Evolutionary conservation across 2,797 vertebrate species (phyloP).

Genomic region (Poecilia velifera): DNA sequence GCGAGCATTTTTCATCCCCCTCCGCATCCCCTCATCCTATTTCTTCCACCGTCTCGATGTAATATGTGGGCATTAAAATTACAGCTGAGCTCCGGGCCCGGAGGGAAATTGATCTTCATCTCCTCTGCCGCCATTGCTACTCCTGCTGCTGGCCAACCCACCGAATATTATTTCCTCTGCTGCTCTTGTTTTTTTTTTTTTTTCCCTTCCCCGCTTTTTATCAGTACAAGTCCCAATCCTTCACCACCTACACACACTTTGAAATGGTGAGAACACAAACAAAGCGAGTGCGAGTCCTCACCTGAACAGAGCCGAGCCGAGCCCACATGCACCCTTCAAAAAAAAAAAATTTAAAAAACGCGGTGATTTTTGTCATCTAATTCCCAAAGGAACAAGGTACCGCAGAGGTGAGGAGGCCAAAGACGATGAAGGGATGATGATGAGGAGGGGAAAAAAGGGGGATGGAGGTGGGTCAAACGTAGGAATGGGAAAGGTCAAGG

Average conservation of each 20-base stretch:
- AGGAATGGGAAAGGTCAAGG: slow-evolving; percentile 74
- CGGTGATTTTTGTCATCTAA: slow-evolving; percentile 41
- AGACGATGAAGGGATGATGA: slow-evolving; percentile 39
- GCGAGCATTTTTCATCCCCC: slow-evolving; percentile 19
- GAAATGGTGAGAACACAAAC: slow-evolving; percentile 37
- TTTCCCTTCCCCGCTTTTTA: slow-evolving; percentile 39
- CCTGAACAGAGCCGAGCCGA: neutral
- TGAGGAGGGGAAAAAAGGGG: slow-evolving; percentile 33
- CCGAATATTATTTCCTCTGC: slow-evolving; percentile 61
- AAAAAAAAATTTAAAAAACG: slow-evolving; percentile 37
- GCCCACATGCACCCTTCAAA: slow-evolving; percentile 12
- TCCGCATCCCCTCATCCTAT: slow-evolving; percentile 31
- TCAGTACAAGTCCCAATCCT: slow-evolving; percentile 48
- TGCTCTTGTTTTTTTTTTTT: slow-evolving; percentile 46
- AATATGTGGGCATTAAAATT: slow-evolving; percentile 68
- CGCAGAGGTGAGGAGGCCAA: slow-evolving; percentile 44
- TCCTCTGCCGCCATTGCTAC: slow-evolving; percentile 35
- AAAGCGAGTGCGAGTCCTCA: slow-evolving; percentile 9
- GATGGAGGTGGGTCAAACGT: slow-evolving; percentile 49
- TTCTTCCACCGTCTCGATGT: slow-evolving; percentile 43
- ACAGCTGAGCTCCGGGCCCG: slow-evolving; percentile 64
- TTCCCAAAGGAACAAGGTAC: slow-evolving; percentile 42
- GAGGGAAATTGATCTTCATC: slow-evolving; percentile 77
- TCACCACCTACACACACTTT: slow-evolving; percentile 56
- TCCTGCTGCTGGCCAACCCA: slow-evolving; percentile 53